Conservation (phyloP, 2,113 vertebrate species). For the Hemiscyllium ocellatum region DNA sequence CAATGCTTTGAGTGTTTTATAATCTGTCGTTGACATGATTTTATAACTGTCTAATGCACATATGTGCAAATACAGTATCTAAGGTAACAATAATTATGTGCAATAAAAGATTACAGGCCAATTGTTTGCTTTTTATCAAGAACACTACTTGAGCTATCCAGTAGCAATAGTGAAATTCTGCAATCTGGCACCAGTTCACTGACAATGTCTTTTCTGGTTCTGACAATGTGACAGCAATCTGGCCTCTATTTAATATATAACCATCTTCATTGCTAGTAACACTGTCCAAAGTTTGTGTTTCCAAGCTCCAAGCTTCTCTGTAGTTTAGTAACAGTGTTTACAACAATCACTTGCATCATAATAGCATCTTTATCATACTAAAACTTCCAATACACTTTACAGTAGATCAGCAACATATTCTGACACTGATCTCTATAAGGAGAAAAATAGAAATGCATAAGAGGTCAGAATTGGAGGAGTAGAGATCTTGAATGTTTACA, state of each 20-base stretch:
- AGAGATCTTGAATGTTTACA: neutral
- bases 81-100: neutral
- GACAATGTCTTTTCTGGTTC: neutral
- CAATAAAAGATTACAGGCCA: neutral
- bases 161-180: neutral
- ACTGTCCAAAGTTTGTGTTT: neutral
- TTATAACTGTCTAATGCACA: neutral
- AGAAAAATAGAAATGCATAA: neutral
- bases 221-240: neutral
- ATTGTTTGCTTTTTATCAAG: constrained; percentile 1
- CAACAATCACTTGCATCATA: neutral
- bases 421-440: neutral
- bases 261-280: neutral
- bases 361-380: neutral
- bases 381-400: neutral
- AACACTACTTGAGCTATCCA: neutral
- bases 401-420: neutral
- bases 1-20: neutral
- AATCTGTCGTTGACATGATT: neutral
- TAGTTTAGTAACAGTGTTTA: neutral
- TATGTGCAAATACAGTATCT: neutral
- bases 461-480: neutral
- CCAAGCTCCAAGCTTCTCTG: neutral
- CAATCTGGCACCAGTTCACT: neutral
- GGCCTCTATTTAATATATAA: neutral